Evolutionary conservation across 2,113 vertebrate species (phyloP), one percentile per base, ranked within the genome.

Genomic region (Oncorhynchus nerka): DNA sequence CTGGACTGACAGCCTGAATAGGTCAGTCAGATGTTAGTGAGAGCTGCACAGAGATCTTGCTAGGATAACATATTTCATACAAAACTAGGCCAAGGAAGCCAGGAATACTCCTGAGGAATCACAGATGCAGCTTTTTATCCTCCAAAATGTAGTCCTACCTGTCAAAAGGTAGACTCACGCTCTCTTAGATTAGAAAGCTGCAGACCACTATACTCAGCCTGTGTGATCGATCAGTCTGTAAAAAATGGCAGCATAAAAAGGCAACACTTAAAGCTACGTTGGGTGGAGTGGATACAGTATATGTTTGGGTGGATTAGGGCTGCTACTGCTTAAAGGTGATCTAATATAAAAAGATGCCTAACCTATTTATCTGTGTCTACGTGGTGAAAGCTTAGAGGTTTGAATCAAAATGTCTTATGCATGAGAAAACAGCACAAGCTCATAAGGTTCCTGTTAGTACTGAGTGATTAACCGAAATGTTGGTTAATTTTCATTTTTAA

Each of bases 31-130:
- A 85, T 84, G 81, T 73, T 66, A 49, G 34, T 12, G 68, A 9
- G 61, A 83, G 83, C 77, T 85, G 83, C 73, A 80, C 73, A 84
- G 55, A 82, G 71, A 22, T 26, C 45, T 22, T 49, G 1, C 68
- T 20, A 6, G 84, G 79, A 85, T 82, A 77, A 80, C 74, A 83
- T 74, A 79, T 81, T 90, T 73, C 68, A 79, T 82, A 84, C 69
- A 72, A 80, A 90, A 84, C 65, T 69, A 75, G 84, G 87, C 71
- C 87, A 85, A 89, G 86, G 85, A 87, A 80, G 80, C 70, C 72
- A 5, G 22, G 22, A 80, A 68, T 8, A 6, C 32, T n/a, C 67
- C 7, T 4, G 67, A 68, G 67, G 24, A 45, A 34, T 16, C 28
- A 19, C 16, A 34, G 28, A 32, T 8, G 6, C 32, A 67, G 26